Evolutionary conservation across 2,113 vertebrate species (phyloP).

Genomic region (Tragelaphus strepsiceros): DNA sequence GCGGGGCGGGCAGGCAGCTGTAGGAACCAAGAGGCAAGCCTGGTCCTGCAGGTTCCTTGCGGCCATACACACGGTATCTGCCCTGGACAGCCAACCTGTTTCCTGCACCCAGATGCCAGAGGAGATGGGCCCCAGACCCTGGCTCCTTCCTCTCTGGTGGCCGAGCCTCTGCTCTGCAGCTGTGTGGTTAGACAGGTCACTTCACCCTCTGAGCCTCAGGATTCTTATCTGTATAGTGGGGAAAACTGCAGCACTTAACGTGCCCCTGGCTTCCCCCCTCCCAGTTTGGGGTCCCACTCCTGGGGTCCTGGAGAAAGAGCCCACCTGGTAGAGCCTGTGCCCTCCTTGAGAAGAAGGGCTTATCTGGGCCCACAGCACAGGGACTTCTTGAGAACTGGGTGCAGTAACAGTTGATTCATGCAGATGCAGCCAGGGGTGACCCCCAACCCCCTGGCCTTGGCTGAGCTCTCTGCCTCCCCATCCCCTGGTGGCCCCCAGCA

Average conservation of each 20-base stretch:
- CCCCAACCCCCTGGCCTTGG: neutral
- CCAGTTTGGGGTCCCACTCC: neutral
- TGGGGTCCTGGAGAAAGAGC: neutral
- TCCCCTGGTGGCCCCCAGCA: neutral
- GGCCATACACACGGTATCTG: neutral
- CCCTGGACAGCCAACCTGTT: neutral
- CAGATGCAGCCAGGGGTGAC: too few relatives aligned
- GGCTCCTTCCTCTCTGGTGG: neutral
- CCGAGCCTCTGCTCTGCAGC: neutral
- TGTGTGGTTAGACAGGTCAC: neutral
- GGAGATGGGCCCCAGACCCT: neutral
- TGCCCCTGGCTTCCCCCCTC: neutral
- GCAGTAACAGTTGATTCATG: rapidly evolving
- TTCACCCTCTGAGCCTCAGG: neutral
- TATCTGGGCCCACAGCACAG: neutral
- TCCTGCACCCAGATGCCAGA: neutral
- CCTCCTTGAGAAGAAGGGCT: neutral
- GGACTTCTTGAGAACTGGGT: neutral
- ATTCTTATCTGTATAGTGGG: neutral
- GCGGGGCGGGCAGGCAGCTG: neutral
- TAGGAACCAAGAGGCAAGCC: neutral
- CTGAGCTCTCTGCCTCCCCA: neutral
- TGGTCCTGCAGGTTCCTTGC: neutral
- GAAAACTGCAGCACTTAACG: rapidly evolving
- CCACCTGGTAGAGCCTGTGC: neutral